Conservation (phyloP, 2,888 invertebrate species). For the Thymelicus acteon region DNA sequence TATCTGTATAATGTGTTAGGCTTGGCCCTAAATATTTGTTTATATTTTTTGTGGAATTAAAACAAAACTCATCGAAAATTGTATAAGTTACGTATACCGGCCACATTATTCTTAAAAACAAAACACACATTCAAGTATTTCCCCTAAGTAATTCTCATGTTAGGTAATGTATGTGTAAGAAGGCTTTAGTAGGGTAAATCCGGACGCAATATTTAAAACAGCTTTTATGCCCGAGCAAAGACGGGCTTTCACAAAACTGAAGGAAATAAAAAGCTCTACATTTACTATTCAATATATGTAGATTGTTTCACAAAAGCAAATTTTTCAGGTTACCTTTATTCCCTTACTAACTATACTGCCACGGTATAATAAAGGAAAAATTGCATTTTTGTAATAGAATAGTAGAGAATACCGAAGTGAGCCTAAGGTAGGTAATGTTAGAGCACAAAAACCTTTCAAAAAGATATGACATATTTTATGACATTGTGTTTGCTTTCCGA, state of each 20-base stretch:
- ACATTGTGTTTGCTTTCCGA: too few relatives aligned
- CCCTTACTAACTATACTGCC: conserved; percentile 1
- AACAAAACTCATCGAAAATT: neutral
- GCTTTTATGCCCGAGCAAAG: conserved; percentile 70
- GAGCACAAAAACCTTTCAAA: too few relatives aligned
- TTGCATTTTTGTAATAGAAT: neutral
- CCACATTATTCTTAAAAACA: conserved; percentile 25
- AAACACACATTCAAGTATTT: conserved; percentile 42
- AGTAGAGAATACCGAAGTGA: neutral
- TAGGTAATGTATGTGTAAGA: conserved; percentile 65
- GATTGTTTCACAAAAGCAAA: conserved; percentile 54
- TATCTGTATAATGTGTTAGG: too few relatives aligned
- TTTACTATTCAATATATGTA: conserved; percentile 64
- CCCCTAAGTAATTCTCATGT: conserved; percentile 63
- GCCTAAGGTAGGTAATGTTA: too few relatives aligned
- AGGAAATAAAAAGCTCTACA: conserved; percentile 68
- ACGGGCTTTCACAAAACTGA: conserved; percentile 65
- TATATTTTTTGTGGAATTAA: neutral
- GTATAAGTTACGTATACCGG: neutral
- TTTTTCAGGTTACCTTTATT: conserved; percentile 40
- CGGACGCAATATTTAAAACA: conserved; percentile 78
- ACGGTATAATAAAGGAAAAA: conserved; percentile 14
- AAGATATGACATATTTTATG: too few relatives aligned
- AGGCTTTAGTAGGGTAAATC: conserved; percentile 71
- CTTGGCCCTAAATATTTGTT: too few relatives aligned